These are phyloP conservation scores for Camponotus pennsylvanicus DNA, from an alignment of 1,140 invertebrate genomes.

Conservation along the genomic window DNA sequence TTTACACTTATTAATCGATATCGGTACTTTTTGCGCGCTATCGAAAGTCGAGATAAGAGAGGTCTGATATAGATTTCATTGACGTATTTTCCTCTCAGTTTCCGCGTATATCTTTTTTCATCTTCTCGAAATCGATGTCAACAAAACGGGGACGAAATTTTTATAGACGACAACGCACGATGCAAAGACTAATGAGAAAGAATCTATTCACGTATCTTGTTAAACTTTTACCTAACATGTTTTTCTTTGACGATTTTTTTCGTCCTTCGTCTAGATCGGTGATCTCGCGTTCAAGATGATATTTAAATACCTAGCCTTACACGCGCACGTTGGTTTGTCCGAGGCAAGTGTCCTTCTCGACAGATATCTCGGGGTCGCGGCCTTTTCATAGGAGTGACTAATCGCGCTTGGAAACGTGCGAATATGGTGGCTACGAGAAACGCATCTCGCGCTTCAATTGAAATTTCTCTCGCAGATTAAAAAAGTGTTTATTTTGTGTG, in stretches of 20 bases:
- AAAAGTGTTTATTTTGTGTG: neutral
- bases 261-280: constrained; percentile 16
- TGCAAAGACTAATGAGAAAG: neutral
- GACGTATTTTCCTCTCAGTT: neutral
- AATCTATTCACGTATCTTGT: neutral
- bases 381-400: constrained; percentile 54
- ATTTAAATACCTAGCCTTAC: constrained; percentile 34
- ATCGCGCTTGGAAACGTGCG: constrained; percentile 31
- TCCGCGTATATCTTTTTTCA: constrained; percentile 25
- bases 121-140: neutral
- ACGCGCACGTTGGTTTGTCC: constrained; percentile 38
- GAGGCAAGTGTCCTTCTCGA: constrained; percentile 16
- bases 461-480: neutral
- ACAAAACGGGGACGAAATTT: neutral
- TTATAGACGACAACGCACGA: neutral
- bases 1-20: constrained; percentile 16
- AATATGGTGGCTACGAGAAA: constrained; percentile 9
- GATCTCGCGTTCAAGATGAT: constrained; percentile 35
- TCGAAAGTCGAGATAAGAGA: constrained; percentile 19
- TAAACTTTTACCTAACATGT: neutral
- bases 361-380: constrained; percentile 42
- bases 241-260: neutral
- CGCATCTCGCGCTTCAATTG: neutral
- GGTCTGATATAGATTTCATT: constrained; percentile 5
- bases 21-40: neutral